phyloP scores from a whole-genome alignment of 2,113 vertebrate species.

The Forbesichthys agassizii region DNA sequence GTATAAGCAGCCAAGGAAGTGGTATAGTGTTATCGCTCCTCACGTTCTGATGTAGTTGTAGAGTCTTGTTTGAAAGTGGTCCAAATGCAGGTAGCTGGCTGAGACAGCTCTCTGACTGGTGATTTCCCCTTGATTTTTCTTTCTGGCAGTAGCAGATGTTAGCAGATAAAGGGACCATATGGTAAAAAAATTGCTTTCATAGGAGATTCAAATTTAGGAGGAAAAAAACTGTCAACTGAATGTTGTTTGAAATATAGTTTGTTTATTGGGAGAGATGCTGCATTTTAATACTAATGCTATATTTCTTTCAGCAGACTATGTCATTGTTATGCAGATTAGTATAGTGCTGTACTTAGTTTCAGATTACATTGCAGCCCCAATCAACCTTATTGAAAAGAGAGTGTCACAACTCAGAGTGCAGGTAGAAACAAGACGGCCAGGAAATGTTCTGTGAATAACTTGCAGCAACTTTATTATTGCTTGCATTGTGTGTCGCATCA shows the following conservation, averaged over 20 bases:
- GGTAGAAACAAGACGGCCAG: background rate
- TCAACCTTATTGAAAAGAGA: background rate
- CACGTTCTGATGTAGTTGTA: slow-evolving; percentile 17
- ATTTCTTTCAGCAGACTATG: background rate
- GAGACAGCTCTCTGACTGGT: slow-evolving; percentile 13
- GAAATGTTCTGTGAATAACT: background rate
- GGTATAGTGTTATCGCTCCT: slow-evolving; percentile 24
- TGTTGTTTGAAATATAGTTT: slow-evolving; percentile 2
- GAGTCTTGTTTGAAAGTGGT: slow-evolving; percentile 21
- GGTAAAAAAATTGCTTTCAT: slow-evolving; percentile 46
- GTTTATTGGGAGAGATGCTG: slow-evolving; percentile 2
- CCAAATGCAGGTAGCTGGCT: background rate
- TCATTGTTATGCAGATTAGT: background rate
- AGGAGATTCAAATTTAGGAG: slow-evolving; percentile 1
- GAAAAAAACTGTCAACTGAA: slow-evolving; percentile 16
- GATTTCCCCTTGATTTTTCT: slow-evolving; percentile 34
- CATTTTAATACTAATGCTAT: slow-evolving; percentile 4
- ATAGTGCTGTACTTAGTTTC: background rate
- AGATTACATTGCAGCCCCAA: background rate
- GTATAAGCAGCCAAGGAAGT: slow-evolving; percentile 11
- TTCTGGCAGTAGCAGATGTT: slow-evolving; percentile 17
- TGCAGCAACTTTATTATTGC: background rate
- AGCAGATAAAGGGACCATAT: slow-evolving; percentile 40
- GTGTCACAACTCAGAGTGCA: background rate
- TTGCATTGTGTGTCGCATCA: background rate